phyloP scores from a whole-genome alignment of 2,888 invertebrate genomes.

The Lithophane socia region DNA sequence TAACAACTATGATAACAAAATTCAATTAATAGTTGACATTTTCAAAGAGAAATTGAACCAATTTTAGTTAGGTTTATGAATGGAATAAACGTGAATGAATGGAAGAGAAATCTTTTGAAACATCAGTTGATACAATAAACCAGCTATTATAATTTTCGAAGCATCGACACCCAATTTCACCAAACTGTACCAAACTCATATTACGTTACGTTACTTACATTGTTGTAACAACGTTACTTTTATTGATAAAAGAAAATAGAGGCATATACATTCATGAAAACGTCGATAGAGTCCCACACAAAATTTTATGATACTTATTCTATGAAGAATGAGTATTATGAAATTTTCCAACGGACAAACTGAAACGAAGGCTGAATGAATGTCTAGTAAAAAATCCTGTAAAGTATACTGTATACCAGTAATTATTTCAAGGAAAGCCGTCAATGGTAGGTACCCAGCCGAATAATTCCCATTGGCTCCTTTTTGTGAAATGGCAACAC shows the following conservation, averaged over 20 bases:
- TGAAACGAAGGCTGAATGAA: neutral
- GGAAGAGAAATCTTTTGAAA: neutral
- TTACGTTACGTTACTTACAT: no score
- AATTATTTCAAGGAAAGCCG: neutral
- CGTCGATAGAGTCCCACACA: neutral
- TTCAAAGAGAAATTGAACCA: neutral
- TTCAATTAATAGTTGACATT: neutral
- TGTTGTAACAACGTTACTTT: no score
- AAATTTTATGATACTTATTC: neutral
- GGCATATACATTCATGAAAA: neutral
- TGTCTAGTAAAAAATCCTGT: neutral
- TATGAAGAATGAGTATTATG: no score
- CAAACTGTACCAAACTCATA: neutral
- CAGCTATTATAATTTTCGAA: neutral
- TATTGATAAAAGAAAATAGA: neutral
- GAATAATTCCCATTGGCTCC: neutral
- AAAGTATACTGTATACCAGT: neutral
- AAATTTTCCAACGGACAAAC: neutral
- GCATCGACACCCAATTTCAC: neutral
- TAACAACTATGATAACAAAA: neutral
- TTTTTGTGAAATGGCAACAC: slow-evolving; percentile 15
- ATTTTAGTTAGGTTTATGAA: neutral
- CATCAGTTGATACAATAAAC: neutral
- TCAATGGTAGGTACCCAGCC: neutral
- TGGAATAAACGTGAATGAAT: neutral